Evolutionary conservation across 2,888 invertebrate species (phyloP).

Genomic region (Eupeodes latifasciatus): DNA sequence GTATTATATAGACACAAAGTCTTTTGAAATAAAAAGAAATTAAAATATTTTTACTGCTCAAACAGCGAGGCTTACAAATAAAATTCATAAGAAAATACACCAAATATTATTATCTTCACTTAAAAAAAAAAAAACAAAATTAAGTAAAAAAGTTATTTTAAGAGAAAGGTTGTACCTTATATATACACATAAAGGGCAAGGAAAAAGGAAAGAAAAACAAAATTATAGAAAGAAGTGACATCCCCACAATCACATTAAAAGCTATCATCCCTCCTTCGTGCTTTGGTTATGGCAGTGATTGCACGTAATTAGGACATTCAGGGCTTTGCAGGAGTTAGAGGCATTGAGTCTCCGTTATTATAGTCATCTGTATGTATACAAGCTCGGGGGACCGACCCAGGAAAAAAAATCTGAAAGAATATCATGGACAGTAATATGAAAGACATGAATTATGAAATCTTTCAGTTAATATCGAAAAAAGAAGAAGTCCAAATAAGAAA

Average conservation of each 20-base stretch:
- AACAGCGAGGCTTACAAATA: conserved; percentile 41
- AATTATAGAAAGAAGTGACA: conserved; percentile 18
- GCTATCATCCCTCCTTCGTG: conserved; percentile 35
- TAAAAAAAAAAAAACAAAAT: conserved; percentile 29
- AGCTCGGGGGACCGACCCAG: conserved; percentile 12
- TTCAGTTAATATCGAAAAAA: conserved; percentile 25
- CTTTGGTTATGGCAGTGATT: conserved; percentile 52
- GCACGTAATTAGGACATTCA: conserved; percentile 72
- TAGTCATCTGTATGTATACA: conserved; percentile 11
- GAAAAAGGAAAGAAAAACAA: conserved; percentile 12
- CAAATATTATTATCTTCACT: conserved; percentile 21
- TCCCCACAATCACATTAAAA: conserved; percentile 56
- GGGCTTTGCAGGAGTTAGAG: conserved; percentile 2
- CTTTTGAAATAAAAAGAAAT: conserved; percentile 68
- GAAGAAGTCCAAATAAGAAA: conserved; percentile 26
- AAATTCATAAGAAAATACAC: conserved; percentile 21
- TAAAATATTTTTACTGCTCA: conserved; percentile 57
- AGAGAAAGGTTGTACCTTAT: background rate
- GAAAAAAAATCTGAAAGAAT: conserved; percentile 19
- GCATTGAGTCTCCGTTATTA: too few species aligned
- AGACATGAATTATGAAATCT: conserved; percentile 35
- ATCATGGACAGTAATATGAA: conserved; percentile 7
- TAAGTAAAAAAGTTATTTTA: conserved; percentile 7
- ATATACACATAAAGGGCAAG: background rate
- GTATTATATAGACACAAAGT: background rate